A percentile compares a stretch with the other conserved stretches of the same genome.
phyloP scores from a whole-genome alignment of 2,113 vertebrate genomes.

The Canis aureus region DNA sequence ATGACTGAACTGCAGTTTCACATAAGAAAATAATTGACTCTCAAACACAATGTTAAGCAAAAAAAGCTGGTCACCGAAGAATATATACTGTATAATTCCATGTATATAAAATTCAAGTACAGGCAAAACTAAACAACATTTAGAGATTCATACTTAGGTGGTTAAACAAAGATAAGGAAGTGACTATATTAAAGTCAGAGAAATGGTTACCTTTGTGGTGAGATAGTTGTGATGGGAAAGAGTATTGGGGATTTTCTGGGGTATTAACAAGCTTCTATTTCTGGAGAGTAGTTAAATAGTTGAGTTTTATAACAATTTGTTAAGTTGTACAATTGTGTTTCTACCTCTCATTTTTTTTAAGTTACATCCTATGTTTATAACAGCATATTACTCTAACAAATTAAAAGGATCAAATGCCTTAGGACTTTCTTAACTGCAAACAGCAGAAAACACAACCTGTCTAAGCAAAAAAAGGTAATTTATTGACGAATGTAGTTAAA shows the following conservation, averaged over 20 bases:
- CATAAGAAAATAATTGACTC: not conserved
- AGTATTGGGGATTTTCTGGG: not conserved
- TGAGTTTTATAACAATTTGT: not conserved
- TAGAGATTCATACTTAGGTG: not conserved
- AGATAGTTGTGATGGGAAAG: slow-evolving; percentile 6
- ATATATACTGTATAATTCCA: not conserved
- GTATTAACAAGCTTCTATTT: not conserved
- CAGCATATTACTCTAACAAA: not conserved
- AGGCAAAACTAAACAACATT: not conserved
- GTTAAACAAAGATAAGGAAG: slow-evolving; percentile 43
- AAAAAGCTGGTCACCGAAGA: not conserved
- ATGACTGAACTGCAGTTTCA: slow-evolving; percentile 23
- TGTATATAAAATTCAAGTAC: not conserved
- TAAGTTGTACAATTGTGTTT: not conserved
- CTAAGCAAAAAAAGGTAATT: not conserved
- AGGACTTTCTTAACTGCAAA: not conserved
- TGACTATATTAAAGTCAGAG: not conserved
- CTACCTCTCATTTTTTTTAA: not conserved
- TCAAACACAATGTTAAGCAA: slow-evolving; percentile 9
- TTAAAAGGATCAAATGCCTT: not conserved
- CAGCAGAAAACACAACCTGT: not conserved
- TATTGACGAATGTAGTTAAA: not conserved
- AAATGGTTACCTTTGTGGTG: slow-evolving; percentile 7
- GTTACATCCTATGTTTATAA: slow-evolving; percentile 9
- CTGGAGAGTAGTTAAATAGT: not conserved